Evolutionary conservation across 2,113 vertebrate species (phyloP), one percentile per base, ranked within the genome.

Genomic region (Hystrix brachyura): DNA sequence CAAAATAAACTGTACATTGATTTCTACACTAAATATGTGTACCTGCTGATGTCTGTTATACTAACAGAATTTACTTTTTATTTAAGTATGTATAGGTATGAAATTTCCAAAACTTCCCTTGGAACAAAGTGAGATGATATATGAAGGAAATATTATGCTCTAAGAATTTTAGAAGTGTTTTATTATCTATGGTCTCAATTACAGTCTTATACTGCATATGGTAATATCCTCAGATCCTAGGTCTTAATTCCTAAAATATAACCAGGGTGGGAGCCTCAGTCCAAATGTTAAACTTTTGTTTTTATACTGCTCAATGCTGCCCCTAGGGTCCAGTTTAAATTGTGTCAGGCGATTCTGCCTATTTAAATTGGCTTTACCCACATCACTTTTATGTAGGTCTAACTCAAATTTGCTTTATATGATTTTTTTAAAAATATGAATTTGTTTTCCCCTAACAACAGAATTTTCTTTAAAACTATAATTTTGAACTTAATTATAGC

Each of bases 21-120:
- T 76, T 92, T 64, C 34, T 62, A 21, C 4, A 69, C 53, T 38
- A 92, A 74, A 38, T 85, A 60, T 51, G 10, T n/a, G 59, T 2
- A 53, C 12, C 19, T 55, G 80, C 29, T 87, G n/a, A 84, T 62
- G 27, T 69, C 48, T 87, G 21, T 64, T 80, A 81, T 62, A 34
- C 38, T 18, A 86, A 46, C 18, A 67, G 27, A 29, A 79, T 86
- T 69, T 86, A 29, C 32, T 38, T 92, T 82, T 67, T 81, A 59
- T 55, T 67, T 87, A 96, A 89, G 87, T 81, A 71, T 95, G 32
- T 91, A 78, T 59, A 81, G 23, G 25, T 21, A 94, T 29, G 29
- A 82, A 34, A 86, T 80, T 90, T 79, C 38, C 0, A 90, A 90
- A 92, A 43, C 32, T 53, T 95, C n/a, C 38, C 34, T 82, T 80